Evolutionary conservation across 2,888 invertebrate species (phyloP).

Genomic region (Pogonocherus hispidulus): DNA sequence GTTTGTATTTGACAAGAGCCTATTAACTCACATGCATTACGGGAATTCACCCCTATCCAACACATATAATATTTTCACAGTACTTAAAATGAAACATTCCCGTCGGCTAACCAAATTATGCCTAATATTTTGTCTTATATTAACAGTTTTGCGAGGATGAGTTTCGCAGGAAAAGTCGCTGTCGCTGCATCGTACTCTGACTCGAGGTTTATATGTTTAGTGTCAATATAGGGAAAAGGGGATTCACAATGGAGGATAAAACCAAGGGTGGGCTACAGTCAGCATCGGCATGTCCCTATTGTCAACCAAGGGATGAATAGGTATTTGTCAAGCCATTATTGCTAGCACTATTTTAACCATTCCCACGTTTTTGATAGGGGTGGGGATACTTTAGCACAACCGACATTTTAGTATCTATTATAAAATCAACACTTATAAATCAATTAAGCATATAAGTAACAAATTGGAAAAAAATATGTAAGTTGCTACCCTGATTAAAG

Average conservation of each 20-base stretch:
- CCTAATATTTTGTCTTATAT: background rate
- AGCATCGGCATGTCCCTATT: background rate
- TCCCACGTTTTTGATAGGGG: background rate
- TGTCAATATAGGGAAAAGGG: background rate
- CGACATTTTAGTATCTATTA: too few species aligned
- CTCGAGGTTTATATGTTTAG: background rate
- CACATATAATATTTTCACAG: background rate
- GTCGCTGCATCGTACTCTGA: background rate
- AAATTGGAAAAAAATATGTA: too few species aligned
- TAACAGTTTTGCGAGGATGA: background rate
- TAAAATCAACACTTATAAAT: too few species aligned
- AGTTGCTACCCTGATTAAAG: too few species aligned
- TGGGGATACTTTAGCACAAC: background rate
- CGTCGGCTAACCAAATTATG: background rate
- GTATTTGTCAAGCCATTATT: conserved; percentile 10
- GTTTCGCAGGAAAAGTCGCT: background rate
- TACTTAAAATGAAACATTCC: background rate
- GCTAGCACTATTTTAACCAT: conserved; percentile 1
- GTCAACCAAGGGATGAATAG: background rate
- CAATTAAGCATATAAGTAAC: too few species aligned
- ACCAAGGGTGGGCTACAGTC: conserved; percentile 12
- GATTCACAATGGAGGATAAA: conserved; percentile 12
- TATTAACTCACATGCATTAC: conserved; percentile 20
- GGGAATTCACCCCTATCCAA: conserved; percentile 3
- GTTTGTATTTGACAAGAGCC: conserved; percentile 43